A percentile compares a stretch with the other conserved stretches of the same genome.
Evolutionary conservation across 2,113 vertebrate genomes (phyloP).

Genomic region (chimpanzee (Pan troglodytes)): NHGRI_mPanTro3-v2.1_pri NC_072404.2:48059001-48059500

Average conservation of each 20-base stretch:
- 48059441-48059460: neutral
- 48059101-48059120: conserved; percentile 9
- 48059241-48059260: neutral
- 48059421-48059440: neutral
- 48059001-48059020: too few relatives aligned
- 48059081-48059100: neutral
- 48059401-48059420: neutral
- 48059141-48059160: neutral
- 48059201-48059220: neutral
- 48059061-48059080: neutral
- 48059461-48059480: neutral
- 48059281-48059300: rapidly evolving
- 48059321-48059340: neutral
- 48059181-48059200: neutral
- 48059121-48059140: neutral
- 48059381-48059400: rapidly evolving
- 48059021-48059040: neutral
- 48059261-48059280: neutral
- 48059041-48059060: neutral
- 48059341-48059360: neutral
- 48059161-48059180: neutral
- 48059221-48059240: neutral
- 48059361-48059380: neutral
- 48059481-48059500: neutral
- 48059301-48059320: neutral